Conservation (phyloP, 1,140 invertebrate genomes). For the Apolygus lucorum region DNA sequence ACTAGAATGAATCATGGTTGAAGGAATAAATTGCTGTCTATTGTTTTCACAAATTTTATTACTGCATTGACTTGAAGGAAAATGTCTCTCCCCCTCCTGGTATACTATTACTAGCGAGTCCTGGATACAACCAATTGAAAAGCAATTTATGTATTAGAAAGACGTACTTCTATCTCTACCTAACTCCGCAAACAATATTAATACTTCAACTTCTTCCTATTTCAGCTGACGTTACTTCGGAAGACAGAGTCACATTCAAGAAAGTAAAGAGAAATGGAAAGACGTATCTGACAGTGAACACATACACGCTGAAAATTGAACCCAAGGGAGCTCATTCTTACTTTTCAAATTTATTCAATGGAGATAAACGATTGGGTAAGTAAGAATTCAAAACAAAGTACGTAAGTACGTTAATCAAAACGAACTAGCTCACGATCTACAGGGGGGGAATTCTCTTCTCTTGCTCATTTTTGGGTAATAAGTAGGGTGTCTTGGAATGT, state of each 20-base stretch:
- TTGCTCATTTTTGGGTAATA: no score
- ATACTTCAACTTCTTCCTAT: slow-evolving; percentile 15
- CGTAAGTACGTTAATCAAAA: background rate
- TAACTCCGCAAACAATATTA: no score
- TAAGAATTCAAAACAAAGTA: slow-evolving; percentile 5
- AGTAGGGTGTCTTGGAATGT: no score
- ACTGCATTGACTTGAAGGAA: no score
- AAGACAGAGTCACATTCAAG: slow-evolving; percentile 14
- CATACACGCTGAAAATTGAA: slow-evolving; percentile 28
- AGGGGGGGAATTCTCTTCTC: no score
- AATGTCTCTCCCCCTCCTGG: no score
- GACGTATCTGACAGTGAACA: slow-evolving; percentile 26
- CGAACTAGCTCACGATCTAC: slow-evolving; percentile 22
- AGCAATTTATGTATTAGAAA: no score
- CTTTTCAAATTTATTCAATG: slow-evolving; percentile 33
- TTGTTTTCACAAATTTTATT: no score
- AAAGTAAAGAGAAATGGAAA: slow-evolving; percentile 24
- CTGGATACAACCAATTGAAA: no score
- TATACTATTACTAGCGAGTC: no score
- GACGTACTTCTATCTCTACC: background rate
- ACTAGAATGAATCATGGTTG: no score
- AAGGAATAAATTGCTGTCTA: no score
- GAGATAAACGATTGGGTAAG: slow-evolving; percentile 32
- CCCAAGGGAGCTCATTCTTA: slow-evolving; percentile 26
- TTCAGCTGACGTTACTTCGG: slow-evolving; percentile 29